Evolutionary conservation across 1,140 invertebrate species (phyloP), one percentile per base, ranked within the genome.

Genomic region (Caenorhabditis tropicalis): DNA sequence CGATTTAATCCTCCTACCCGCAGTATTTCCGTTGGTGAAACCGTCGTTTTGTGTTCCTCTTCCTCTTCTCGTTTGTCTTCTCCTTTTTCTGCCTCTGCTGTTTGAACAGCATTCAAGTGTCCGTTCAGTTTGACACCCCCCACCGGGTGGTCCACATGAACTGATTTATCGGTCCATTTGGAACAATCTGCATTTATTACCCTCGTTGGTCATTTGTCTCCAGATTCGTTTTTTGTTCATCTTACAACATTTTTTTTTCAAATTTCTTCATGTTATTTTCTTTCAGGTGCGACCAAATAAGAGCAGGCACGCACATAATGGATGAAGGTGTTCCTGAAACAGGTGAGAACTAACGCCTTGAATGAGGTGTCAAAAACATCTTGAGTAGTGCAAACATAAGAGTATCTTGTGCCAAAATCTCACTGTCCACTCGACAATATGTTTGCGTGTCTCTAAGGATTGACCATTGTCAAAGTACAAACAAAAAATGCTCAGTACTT

Each of bases 81-180:
- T 43, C 39, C 12, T 12, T 43, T 16, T 65, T 16, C 15, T 36
- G 16, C 7, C 43, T 12, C 24, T 74, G 65, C 19, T 43, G 15
- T 74, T 74, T 39, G 65, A 74, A 74, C 36, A 27, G 36, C 36
- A 74, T 74, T 74, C 65, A 43, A 74, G 36, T 74, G 65, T 43
- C 58, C 29, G 33, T 33, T 65, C n/a, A 12, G 12, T 24, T n/a
- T 36, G 56, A 29, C 58, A 43, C 65, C 65, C 36, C 65, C 36
- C 65, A 65, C 33, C 15, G 58, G 43, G 65, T 74, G 36, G 36
- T 9, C 58, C 58, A 16, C 31, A 74, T 74, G 65, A 74, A 74
- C 65, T 74, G 65, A 74, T 74, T 74, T 74, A 74, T 74, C n/a
- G 65, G 65, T 46, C n/a, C 21, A 39, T 36, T 43, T 43, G 36